Conservation (phyloP, 2,113 vertebrate genomes). For the Corvus moneduloides region DNA sequence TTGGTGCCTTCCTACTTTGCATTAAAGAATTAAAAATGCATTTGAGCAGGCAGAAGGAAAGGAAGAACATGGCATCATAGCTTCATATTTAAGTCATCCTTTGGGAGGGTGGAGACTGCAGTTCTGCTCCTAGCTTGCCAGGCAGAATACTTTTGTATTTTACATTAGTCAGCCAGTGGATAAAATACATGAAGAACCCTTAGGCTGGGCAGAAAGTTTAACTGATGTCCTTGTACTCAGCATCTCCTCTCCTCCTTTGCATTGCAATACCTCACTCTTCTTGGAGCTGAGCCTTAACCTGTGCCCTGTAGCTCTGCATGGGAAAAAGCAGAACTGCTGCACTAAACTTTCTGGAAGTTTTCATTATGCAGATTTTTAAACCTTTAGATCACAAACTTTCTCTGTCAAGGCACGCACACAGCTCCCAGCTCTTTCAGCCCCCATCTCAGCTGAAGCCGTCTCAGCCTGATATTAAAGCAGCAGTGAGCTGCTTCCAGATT, state of each 20-base stretch:
- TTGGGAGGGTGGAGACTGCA: not conserved
- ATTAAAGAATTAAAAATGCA: constrained; percentile 14
- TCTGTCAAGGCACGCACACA: not conserved
- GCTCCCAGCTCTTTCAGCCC: not conserved
- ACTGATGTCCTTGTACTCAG: not conserved
- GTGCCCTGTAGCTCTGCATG: not conserved
- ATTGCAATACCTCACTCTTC: not conserved
- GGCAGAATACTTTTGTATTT: constrained; percentile 10
- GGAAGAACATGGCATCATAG: not conserved
- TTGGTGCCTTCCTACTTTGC: not conserved
- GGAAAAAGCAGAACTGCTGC: not conserved
- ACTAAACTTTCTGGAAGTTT: not conserved
- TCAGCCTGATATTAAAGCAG: not conserved
- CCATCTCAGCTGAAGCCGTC: not conserved
- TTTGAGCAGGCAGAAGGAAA: not conserved
- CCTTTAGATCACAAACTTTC: not conserved
- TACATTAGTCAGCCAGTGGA: not conserved
- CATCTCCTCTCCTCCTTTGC: not conserved
- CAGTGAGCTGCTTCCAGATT: not conserved
- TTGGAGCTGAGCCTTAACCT: not conserved
- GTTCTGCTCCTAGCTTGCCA: not conserved
- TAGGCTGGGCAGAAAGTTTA: not conserved
- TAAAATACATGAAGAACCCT: not conserved
- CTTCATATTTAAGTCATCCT: not conserved
- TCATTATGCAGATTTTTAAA: not conserved